Evolutionary conservation across 2,888 invertebrate genomes (phyloP), one percentile per base, ranked within the genome.

Genomic region (Meloe dianella): DNA sequence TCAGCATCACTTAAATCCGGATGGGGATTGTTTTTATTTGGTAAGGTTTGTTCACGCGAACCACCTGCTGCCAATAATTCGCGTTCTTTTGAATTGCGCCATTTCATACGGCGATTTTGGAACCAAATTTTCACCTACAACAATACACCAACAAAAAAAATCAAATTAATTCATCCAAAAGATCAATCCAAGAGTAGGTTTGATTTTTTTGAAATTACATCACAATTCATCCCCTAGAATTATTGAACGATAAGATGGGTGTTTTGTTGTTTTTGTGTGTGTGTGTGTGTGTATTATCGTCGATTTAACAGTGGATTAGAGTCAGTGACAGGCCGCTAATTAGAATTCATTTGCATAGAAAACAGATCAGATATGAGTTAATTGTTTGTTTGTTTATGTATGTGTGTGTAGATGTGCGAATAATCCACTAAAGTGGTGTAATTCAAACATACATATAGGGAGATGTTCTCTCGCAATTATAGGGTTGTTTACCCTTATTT

Each of bases 71-170:
- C 97, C 27, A 98, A 86, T 0, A 97, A 88, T 84, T 98, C 97
- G 35, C 97, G 88, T 83, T 98, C 98, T 85, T 98, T 98, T 5
- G 96, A 96, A 85, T 98, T 98, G 63, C 98, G 89, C 98, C 98
- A 98, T 84, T 96, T 98, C 98, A 98, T 98, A 64, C 98, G 91
- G 0, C 98, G 91, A 83, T 98, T 98, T 88, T 98, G 98, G 85
- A 98, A 98, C 92, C 93, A 93, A 69, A 93, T 93, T 83, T 93
- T 93, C 66, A 93, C 93, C 93, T 93, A 85, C 22, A 85, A 84
- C 32, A 5, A 70, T 73, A 63, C 38, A 57, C 9, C 32, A 29
- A 35, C 35, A 35, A 35, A 10, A 35, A 2, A 14, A 35, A 35
- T 12, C 4, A 3, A n/a, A 27, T 27, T 27, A 27, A 27, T 27